A percentile compares a stretch with the other conserved stretches of the same genome.
Conservation (phyloP, 1,140 invertebrate species). For the Drosophila rhopaloa region DNA sequence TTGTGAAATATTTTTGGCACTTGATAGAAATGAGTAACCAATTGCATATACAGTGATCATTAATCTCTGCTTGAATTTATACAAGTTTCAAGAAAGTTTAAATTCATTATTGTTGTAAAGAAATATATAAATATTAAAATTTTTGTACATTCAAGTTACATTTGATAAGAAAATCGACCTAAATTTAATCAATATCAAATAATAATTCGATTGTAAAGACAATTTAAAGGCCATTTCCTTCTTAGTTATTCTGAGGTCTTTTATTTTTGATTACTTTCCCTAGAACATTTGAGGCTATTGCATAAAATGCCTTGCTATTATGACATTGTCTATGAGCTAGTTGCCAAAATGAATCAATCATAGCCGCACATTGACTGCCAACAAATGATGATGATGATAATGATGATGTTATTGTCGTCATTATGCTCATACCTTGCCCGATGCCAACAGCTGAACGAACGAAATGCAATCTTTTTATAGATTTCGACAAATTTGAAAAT, state of each 20-base stretch:
- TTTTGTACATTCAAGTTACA: too few species aligned
- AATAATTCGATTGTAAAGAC: too few species aligned
- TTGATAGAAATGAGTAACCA: background rate
- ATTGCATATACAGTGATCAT: too few species aligned
- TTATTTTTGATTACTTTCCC: background rate
- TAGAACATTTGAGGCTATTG: slow-evolving; percentile 25
- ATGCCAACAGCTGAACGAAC: slow-evolving; percentile 75
- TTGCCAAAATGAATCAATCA: slow-evolving; percentile 77
- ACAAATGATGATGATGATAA: slow-evolving; percentile 32
- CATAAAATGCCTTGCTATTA: slow-evolving; percentile 49
- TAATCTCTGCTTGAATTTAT: background rate
- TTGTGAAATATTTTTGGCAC: slow-evolving; percentile 1
- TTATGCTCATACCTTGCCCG: slow-evolving; percentile 71
- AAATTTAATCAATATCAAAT: background rate
- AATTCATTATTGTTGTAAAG: too few species aligned
- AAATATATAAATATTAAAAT: too few species aligned
- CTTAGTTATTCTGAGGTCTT: background rate
- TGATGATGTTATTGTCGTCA: slow-evolving; percentile 65
- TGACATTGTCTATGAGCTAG: slow-evolving; percentile 40
- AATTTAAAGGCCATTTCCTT: background rate
- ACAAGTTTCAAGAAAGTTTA: background rate
- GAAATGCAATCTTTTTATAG: slow-evolving; percentile 83
- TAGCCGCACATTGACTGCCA: slow-evolving; percentile 68
- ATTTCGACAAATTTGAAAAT: slow-evolving; percentile 81
- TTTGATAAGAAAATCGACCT: too few species aligned